Evolutionary conservation across 92 coral and sea anemone genomes (phyloP).

Genomic region (Plumapathes pennacea): DNA sequence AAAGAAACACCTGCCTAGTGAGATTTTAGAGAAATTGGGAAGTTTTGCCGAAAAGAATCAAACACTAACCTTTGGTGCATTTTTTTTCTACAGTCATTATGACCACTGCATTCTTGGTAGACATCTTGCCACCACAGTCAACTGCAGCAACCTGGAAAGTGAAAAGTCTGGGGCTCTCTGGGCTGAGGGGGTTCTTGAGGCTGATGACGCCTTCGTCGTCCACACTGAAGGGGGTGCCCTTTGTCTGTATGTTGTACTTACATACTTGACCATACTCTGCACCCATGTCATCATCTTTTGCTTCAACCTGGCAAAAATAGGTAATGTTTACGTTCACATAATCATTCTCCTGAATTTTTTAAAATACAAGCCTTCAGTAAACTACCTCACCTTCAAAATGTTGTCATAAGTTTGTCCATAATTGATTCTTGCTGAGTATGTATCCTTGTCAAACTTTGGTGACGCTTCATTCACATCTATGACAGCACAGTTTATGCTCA

Average conservation of each 20-base stretch:
- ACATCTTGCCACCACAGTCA: slow-evolving; percentile 87
- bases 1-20: too few relatives aligned
- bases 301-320: slow-evolving; percentile 64
- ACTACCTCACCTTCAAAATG: slow-evolving; percentile 77
- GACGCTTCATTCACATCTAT: slow-evolving; percentile 78
- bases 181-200: slow-evolving; percentile 59
- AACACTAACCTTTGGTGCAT: slow-evolving; percentile 69
- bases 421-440: slow-evolving; percentile 58
- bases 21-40: too few relatives aligned
- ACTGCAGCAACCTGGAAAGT: slow-evolving; percentile 78
- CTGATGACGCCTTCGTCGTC: slow-evolving; percentile 67
- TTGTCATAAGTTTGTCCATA: slow-evolving; percentile 55
- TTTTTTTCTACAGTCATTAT: slow-evolving; percentile 56
- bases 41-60: too few relatives aligned
- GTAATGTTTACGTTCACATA: too few relatives aligned
- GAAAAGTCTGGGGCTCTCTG: slow-evolving; percentile 56
- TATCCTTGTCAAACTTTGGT: slow-evolving; percentile 62
- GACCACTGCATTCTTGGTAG: slow-evolving; percentile 50
- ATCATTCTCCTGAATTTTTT: too few relatives aligned
- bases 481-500: slow-evolving; percentile 72
- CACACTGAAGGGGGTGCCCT: slow-evolving; percentile 67
- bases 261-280: slow-evolving; percentile 70
- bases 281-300: slow-evolving; percentile 75
- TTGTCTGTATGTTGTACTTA: slow-evolving; percentile 63
- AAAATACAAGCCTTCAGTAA: too few relatives aligned